phyloP scores from a whole-genome alignment of 1,140 invertebrate genomes.

The Drosophila grimshawi region DNA sequence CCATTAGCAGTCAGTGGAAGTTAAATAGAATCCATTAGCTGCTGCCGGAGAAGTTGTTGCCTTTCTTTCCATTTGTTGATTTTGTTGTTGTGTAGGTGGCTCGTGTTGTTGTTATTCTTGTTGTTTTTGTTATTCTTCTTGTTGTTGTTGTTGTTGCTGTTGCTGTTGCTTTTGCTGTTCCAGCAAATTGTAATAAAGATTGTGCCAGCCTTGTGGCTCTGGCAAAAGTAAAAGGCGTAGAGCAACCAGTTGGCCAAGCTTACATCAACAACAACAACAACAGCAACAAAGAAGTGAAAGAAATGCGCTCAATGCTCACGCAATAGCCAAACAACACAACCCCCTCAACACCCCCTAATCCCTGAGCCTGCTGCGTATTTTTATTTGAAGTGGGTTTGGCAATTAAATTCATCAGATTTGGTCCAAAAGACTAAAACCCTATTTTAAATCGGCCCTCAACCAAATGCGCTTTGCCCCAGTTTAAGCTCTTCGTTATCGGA shows the following conservation, averaged over 20 bases:
- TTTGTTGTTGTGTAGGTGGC: constrained; percentile 22
- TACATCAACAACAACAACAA: constrained; percentile 16
- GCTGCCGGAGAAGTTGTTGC: constrained; percentile 55
- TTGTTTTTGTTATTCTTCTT: constrained; percentile 39
- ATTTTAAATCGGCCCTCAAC: constrained; percentile 4
- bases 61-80: constrained; percentile 23
- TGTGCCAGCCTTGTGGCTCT: constrained; percentile 52
- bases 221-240: constrained; percentile 56
- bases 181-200: constrained; percentile 74
- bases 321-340: constrained; percentile 44
- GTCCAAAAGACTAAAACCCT: constrained; percentile 3
- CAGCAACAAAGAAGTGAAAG: constrained; percentile 52
- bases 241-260: constrained; percentile 19
- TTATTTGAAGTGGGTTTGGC: constrained; percentile 44
- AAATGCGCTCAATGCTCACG: constrained; percentile 53
- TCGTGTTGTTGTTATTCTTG: constrained; percentile 33
- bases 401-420: constrained; percentile 70
- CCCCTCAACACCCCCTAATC: not conserved
- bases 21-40: constrained; percentile 84
- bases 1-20: constrained; percentile 84
- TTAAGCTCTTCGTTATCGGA: not conserved
- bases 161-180: constrained; percentile 27
- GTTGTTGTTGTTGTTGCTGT: constrained; percentile 29
- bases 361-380: constrained; percentile 24
- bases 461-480: not conserved